These are phyloP conservation scores for Drosophila sproati DNA, from an alignment of 1,140 invertebrate species.

Conservation along the genomic window DNA sequence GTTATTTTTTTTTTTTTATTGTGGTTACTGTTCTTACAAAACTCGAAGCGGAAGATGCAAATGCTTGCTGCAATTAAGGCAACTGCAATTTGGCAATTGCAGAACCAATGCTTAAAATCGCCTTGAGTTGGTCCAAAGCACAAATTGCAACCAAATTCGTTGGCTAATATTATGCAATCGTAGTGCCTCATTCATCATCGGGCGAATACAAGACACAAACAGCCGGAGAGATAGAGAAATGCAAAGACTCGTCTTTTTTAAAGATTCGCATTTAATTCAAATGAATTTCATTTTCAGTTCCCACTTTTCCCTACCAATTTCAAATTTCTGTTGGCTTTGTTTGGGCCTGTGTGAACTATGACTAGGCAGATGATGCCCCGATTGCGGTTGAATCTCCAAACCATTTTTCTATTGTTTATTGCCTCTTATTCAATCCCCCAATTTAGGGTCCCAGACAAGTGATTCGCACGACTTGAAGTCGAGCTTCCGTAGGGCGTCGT, in stretches of 20 bases:
- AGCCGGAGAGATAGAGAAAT: constrained; percentile 25
- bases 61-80: constrained; percentile 67
- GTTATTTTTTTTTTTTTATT: constrained; percentile 21
- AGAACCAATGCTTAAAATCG: constrained; percentile 58
- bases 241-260: constrained; percentile 24
- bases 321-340: constrained; percentile 45
- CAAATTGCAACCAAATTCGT: constrained; percentile 40
- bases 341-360: constrained; percentile 72
- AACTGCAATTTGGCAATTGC: constrained; percentile 58
- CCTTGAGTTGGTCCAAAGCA: constrained; percentile 13
- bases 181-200: constrained; percentile 57
- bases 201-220: constrained; percentile 28
- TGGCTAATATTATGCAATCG: constrained; percentile 60
- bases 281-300: constrained; percentile 70
- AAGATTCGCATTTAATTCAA: constrained; percentile 80
- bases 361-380: constrained; percentile 61
- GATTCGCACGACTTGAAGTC: constrained; percentile 29
- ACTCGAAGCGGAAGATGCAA: constrained; percentile 61
- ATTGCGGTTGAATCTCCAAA: constrained; percentile 20
- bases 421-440: constrained; percentile 34
- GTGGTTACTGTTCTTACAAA: constrained; percentile 58
- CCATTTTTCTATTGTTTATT: constrained; percentile 49
- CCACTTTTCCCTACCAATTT: constrained; percentile 43
- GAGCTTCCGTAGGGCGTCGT: constrained; percentile 70
- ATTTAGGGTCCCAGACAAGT: constrained; percentile 32